Base-by-base conservation (phyloP, 2,113 vertebrate species). In the Rhabdornis inornatus region DNA sequence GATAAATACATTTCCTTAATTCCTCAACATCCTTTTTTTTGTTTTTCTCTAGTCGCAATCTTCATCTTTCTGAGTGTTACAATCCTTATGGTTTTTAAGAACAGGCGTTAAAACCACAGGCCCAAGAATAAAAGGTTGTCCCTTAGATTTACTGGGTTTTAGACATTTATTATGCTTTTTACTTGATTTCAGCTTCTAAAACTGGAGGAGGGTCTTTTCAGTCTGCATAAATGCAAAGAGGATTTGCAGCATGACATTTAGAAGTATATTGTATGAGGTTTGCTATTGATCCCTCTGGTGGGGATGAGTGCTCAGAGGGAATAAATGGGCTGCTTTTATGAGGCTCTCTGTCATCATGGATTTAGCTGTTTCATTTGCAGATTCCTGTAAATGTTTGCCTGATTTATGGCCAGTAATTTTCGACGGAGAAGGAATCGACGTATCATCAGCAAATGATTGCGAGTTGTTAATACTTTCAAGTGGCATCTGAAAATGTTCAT, bases 341-440 rank as follows among this genome's bases (percentile, higher is more conserved):
- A 98, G 98, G 97, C 97, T 97, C 97, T 97, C 97, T 98, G 98
- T 98, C 98, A 98, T 98, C 97, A 96, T 98, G 98, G 97, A 98
- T 98, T 98, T 98, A 97, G 98, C 97, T 96, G 96, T 98, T 98
- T 98, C 98, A 98, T 99, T 98, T 98, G 98, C 94, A 95, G 97
- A 97, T 98, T 98, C 98, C 98, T 98, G 97, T 98, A 99, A 99
- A 98, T 97, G 98, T 98, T 98, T 97, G 92, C 96, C 98, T 98
- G 98, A 99, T 99, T 98, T 98, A 98, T 96, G 95, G 85, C 97
- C 97, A 97, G 98, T 98, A 98, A 98, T 98, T 98, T 98, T 97
- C 85, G 7, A 90, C 87, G 68, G 88, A 96, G 86, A 88, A 97
- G 83, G 90, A 97, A 97, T 97, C 87, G 97, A 97, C 95, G 8